Evolutionary conservation across 92 coral and sea anemone genomes (phyloP).

Genomic region (Siderastrea siderea): DNA sequence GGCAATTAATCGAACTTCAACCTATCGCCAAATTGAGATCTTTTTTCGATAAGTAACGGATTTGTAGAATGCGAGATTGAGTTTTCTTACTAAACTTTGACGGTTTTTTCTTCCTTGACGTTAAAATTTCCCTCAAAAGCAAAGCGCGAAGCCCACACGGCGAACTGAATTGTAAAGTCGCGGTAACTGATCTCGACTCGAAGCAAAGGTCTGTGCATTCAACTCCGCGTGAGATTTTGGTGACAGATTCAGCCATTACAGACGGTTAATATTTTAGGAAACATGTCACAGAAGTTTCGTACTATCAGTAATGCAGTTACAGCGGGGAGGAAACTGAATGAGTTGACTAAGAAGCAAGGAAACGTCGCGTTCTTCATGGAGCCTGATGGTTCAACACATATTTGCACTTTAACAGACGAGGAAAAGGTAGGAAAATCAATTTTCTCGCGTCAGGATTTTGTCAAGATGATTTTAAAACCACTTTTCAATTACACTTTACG

Average conservation of each 20-base stretch:
- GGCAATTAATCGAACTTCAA: slow-evolving; percentile 9
- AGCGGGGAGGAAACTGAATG: slow-evolving; percentile 44
- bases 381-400: slow-evolving; percentile 22
- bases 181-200: neutral
- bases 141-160: neutral
- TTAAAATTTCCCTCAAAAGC: neutral
- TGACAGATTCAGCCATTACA: slow-evolving; percentile 28
- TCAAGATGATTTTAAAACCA: slow-evolving; percentile 1
- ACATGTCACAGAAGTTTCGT: slow-evolving; percentile 53
- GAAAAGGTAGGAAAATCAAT: slow-evolving; percentile 25
- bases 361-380: slow-evolving; percentile 38
- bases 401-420: slow-evolving; percentile 14
- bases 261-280: slow-evolving; percentile 5
- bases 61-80: neutral
- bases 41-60: neutral
- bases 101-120: neutral
- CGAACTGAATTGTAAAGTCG: neutral
- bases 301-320: slow-evolving; percentile 40
- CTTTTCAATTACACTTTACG: neutral
- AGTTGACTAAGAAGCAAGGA: slow-evolving; percentile 15
- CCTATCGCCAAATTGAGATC: neutral
- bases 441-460: neutral
- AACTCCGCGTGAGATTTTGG: slow-evolving; percentile 3
- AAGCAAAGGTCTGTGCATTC: neutral
- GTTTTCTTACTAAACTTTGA: neutral